Evolutionary conservation across 1,140 invertebrate species (phyloP).

Genomic region (Trissolcus basalis): DNA sequence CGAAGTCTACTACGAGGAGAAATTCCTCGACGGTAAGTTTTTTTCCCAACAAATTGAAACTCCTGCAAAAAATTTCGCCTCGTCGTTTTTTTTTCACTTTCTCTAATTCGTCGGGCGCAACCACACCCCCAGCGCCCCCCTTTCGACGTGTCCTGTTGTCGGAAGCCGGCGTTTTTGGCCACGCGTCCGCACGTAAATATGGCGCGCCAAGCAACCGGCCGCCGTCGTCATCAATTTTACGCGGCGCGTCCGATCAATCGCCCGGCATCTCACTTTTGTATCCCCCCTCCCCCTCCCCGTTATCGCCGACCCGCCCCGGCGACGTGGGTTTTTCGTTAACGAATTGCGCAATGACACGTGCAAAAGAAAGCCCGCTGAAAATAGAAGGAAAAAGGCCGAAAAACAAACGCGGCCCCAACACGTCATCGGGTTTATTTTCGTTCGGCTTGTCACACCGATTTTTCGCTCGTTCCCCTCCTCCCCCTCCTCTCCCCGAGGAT

Average conservation of each 20-base stretch:
- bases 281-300: background rate
- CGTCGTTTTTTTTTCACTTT: too few species aligned
- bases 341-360: background rate
- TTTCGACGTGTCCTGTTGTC: background rate
- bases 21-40: constrained; percentile 84
- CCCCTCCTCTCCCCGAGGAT: background rate
- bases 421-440: too few species aligned
- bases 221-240: too few species aligned
- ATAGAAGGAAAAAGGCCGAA: background rate
- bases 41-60: too few species aligned
- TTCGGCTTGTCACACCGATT: too few species aligned
- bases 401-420: background rate
- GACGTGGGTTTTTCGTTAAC: background rate
- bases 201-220: too few species aligned
- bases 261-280: background rate
- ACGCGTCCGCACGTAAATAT: constrained; percentile 11
- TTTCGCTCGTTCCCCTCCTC: too few species aligned
- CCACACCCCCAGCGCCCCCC: background rate
- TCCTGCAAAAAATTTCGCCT: too few species aligned
- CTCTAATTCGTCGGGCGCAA: background rate
- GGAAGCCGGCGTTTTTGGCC: constrained; percentile 24
- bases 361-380: background rate
- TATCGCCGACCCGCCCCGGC: background rate
- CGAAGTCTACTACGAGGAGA: constrained; percentile 83
- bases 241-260: constrained; percentile 27